Conservation (phyloP, 2,113 vertebrate genomes). For the Malurus alboscapulatus region DNA sequence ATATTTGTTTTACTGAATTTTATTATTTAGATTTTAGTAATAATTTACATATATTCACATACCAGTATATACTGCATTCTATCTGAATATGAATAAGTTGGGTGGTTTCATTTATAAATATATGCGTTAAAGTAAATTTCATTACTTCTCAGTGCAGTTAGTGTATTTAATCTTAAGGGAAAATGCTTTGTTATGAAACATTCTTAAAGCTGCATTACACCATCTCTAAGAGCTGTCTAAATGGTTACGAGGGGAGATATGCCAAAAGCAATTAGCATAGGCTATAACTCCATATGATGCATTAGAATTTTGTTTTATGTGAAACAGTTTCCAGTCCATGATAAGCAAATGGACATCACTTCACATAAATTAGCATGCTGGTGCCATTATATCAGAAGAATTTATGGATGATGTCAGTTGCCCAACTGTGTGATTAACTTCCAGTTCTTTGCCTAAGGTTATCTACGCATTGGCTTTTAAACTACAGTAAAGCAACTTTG, state of each 20-base stretch:
- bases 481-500: constrained; percentile 18
- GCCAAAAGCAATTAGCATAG: constrained; percentile 42
- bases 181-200: background rate
- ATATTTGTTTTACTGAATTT: background rate
- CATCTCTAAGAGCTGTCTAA: background rate
- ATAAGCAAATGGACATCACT: constrained; percentile 55
- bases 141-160: background rate
- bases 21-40: background rate
- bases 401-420: constrained; percentile 55
- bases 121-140: background rate
- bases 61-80: background rate
- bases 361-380: constrained; percentile 42
- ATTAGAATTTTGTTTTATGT: constrained; percentile 54
- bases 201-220: background rate
- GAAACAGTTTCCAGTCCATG: constrained; percentile 31
- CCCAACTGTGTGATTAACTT: constrained; percentile 52
- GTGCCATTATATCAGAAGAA: constrained; percentile 29
- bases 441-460: constrained; percentile 36
- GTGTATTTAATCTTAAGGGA: background rate
- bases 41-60: background rate
- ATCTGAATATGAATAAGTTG: background rate
- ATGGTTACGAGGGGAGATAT: constrained; percentile 1
- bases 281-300: constrained; percentile 10
- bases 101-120: background rate
- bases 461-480: constrained; percentile 40